phyloP scores from a whole-genome alignment of 23 tunicate genomes.

The Aplidium turbinatum region DNA sequence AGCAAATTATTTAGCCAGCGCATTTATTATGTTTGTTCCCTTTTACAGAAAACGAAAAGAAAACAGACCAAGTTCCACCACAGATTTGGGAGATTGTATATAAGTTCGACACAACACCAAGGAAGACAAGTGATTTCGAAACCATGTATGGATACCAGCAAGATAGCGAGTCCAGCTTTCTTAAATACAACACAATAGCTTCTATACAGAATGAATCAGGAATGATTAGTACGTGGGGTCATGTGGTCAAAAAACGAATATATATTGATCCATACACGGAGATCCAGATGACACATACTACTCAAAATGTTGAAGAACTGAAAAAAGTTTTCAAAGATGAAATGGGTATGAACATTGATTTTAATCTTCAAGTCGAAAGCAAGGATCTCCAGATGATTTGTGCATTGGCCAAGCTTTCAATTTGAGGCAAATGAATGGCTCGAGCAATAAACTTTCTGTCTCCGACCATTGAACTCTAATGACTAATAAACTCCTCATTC shows the following conservation, averaged over 20 bases:
- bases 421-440: too few relatives aligned
- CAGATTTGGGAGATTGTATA: background rate
- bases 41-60: constrained; percentile 9
- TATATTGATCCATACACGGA: constrained; percentile 47
- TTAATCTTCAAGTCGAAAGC: too few relatives aligned
- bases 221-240: constrained; percentile 4
- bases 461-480: too few relatives aligned
- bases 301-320: constrained; percentile 15
- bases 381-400: too few relatives aligned
- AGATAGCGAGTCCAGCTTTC: constrained; percentile 25
- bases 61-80: background rate
- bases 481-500: too few relatives aligned
- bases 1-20: background rate
- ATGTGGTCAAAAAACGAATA: background rate
- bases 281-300: background rate
- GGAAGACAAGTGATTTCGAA: constrained; percentile 12
- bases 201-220: constrained; percentile 11
- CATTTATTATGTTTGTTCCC: background rate
- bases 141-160: constrained; percentile 39
- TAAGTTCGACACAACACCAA: constrained; percentile 21
- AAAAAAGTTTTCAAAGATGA: constrained; percentile 21
- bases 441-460: too few relatives aligned
- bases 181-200: constrained; percentile 32
- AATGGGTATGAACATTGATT: constrained; percentile 21
- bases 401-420: too few relatives aligned